A percentile compares a stretch with the other conserved stretches of the same genome.
These are phyloP conservation scores for Melanotus villosus DNA, from an alignment of 2,888 invertebrate species.

Conservation along the genomic window DNA sequence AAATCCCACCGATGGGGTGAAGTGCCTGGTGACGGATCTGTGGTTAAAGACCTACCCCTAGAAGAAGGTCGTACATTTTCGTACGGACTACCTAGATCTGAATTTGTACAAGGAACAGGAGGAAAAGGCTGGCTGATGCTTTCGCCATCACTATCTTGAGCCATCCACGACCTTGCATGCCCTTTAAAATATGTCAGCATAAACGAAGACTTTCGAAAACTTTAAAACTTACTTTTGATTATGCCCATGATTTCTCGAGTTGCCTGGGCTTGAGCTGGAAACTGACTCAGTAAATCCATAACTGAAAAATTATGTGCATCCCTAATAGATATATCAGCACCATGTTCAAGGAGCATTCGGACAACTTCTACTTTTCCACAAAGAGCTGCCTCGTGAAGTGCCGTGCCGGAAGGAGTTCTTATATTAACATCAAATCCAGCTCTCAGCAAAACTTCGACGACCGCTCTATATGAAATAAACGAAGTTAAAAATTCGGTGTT, in stretches of 20 bases:
- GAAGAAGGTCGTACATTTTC: conserved; percentile 74
- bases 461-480: conserved; percentile 72
- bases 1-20: conserved; percentile 72
- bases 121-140: conserved; percentile 72
- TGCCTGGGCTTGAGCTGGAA: conserved; percentile 90
- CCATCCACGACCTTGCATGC: conserved; percentile 56
- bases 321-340: conserved; percentile 84
- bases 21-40: conserved; percentile 71
- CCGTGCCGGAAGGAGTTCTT: conserved; percentile 88
- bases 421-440: conserved; percentile 92
- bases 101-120: conserved; percentile 76
- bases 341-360: conserved; percentile 83
- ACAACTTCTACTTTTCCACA: conserved; percentile 93
- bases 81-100: conserved; percentile 75
- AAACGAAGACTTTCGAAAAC: background rate
- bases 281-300: conserved; percentile 87
- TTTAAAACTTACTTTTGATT: conserved; percentile 80
- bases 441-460: conserved; percentile 85
- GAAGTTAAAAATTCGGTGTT: background rate
- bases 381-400: conserved; percentile 93
- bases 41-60: conserved; percentile 66
- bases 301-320: conserved; percentile 89
- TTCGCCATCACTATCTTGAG: conserved; percentile 67
- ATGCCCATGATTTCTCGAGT: conserved; percentile 89
- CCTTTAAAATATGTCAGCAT: conserved; percentile 50